phyloP scores from a whole-genome alignment of 2,113 vertebrate genomes.

The Athene noctua region DNA sequence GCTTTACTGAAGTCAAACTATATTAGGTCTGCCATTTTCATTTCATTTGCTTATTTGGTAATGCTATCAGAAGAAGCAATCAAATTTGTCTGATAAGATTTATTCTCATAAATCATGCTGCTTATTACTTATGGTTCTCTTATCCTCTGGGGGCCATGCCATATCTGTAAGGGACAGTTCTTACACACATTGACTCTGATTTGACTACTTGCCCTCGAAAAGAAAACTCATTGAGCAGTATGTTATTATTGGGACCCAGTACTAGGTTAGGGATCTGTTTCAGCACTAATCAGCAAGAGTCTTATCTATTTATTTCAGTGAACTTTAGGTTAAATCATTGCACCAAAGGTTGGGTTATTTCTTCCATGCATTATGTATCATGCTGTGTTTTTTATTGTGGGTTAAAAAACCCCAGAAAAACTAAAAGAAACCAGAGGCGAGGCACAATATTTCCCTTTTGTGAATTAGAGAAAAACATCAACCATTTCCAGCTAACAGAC shows the following conservation, averaged over 20 bases:
- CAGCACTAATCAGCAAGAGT: not conserved
- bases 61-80: constrained; percentile 42
- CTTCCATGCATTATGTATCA: not conserved
- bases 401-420: not conserved
- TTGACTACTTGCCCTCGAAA: not conserved
- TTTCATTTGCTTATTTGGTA: constrained; percentile 41
- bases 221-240: not conserved
- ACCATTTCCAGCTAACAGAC: not conserved
- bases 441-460: not conserved
- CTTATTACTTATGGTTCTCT: not conserved
- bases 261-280: not conserved
- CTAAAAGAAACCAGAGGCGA: not conserved
- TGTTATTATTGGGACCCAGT: not conserved
- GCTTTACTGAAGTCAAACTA: constrained; percentile 22
- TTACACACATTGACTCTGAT: not conserved
- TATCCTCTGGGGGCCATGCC: not conserved
- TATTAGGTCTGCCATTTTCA: constrained; percentile 51
- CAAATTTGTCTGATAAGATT: constrained; percentile 45
- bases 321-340: not conserved
- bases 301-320: not conserved
- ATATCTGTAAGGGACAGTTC: not conserved
- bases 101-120: constrained; percentile 16
- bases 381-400: not conserved
- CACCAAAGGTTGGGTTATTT: not conserved
- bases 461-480: not conserved